Evolutionary conservation across 2,888 invertebrate species (phyloP).

Genomic region (Leptopilina myrica): DNA sequence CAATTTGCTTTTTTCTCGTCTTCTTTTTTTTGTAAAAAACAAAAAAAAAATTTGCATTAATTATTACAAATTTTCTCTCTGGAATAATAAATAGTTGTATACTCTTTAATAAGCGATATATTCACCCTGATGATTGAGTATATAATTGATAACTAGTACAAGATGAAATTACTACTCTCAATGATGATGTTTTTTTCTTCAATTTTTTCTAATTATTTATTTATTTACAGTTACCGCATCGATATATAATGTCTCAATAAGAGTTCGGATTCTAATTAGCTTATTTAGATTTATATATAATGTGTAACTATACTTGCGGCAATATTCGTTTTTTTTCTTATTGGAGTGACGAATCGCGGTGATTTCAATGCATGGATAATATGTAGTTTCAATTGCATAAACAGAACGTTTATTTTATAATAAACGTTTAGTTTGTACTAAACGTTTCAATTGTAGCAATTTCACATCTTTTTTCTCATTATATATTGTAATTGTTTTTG

Average conservation of each 20-base stretch:
- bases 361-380: slow-evolving; percentile 22
- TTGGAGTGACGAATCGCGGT: slow-evolving; percentile 11
- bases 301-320: not conserved
- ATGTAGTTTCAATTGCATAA: not conserved
- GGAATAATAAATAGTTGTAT: not conserved
- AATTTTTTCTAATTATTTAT: not conserved
- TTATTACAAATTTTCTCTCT: not conserved
- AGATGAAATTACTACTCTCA: slow-evolving; percentile 4
- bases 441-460: slow-evolving; percentile 19
- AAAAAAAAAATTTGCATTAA: not conserved
- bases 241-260: not conserved
- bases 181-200: too few species aligned
- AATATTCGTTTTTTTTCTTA: not conserved
- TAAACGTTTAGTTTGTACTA: not conserved
- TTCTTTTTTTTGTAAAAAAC: not conserved
- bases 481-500: not conserved
- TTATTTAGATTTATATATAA: not conserved
- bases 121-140: not conserved
- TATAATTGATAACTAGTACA: slow-evolving; percentile 3
- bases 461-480: not conserved
- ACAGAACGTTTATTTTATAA: slow-evolving; percentile 13
- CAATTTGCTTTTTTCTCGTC: not conserved
- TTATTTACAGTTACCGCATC: not conserved
- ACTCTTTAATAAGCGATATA: slow-evolving; percentile 18
- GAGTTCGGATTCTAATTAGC: not conserved